phyloP scores from a whole-genome alignment of 1,140 invertebrate genomes.

The Drosophila insularis region DNA sequence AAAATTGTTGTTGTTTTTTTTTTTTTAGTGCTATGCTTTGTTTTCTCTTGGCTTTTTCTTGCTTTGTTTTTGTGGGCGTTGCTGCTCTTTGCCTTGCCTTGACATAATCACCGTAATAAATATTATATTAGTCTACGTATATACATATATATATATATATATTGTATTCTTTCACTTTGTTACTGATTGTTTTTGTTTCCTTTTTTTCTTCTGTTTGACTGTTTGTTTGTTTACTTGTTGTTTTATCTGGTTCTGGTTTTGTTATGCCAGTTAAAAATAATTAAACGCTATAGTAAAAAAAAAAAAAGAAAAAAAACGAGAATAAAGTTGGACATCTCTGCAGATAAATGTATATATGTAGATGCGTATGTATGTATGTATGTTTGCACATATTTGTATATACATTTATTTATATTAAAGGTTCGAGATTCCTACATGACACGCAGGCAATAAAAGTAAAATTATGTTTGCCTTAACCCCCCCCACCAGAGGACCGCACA shows the following conservation, averaged over 20 bases:
- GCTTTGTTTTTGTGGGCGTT: slow-evolving; percentile 15
- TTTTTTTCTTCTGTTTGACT: neutral
- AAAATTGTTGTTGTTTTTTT: neutral
- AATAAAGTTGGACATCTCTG: neutral
- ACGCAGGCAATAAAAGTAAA: slow-evolving; percentile 24
- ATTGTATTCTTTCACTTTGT: slow-evolving; percentile 12
- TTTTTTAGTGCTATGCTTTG: neutral
- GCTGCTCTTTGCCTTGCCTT: slow-evolving; percentile 40
- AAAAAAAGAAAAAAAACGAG: neutral
- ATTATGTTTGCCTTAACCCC: slow-evolving; percentile 7
- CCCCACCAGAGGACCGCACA: neutral
- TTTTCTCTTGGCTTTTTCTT: neutral
- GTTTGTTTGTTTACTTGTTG: slow-evolving; percentile 15
- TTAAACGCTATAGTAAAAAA: slow-evolving; percentile 13
- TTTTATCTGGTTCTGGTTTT: neutral
- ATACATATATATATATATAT: slow-evolving; percentile 12
- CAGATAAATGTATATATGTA: neutral
- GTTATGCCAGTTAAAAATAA: slow-evolving; percentile 23
- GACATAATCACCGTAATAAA: slow-evolving; percentile 66
- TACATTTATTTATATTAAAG: neutral
- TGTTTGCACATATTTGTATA: neutral
- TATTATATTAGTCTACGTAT: slow-evolving; percentile 56
- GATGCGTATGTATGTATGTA: neutral
- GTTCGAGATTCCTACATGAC: slow-evolving; percentile 19
- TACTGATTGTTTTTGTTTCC: slow-evolving; percentile 28